Percentiles rank a stretch among this genome's conserved stretches.
phyloP scores from a whole-genome alignment of 2,797 vertebrate genomes.

The Pseudochaenichthys georgianus region DNA sequence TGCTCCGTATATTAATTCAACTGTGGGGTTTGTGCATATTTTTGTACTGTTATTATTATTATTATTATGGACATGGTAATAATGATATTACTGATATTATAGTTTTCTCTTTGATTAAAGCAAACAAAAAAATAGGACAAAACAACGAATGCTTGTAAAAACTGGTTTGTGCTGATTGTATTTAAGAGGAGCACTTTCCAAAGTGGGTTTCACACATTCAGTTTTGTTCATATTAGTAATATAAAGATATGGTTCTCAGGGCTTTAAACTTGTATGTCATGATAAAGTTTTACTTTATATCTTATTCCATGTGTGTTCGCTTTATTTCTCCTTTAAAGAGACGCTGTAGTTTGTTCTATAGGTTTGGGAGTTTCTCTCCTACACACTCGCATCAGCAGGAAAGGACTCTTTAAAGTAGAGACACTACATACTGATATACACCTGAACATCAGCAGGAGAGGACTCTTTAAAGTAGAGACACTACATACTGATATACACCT shows the following conservation, averaged over 20 bases:
- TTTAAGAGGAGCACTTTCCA: conserved; percentile 88
- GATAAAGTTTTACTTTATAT: conserved; percentile 89
- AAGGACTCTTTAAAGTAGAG: too few species aligned
- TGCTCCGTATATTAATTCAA: conserved; percentile 85
- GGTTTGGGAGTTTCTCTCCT: too few species aligned
- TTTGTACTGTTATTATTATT: conserved; percentile 83
- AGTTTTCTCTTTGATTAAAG: conserved; percentile 84
- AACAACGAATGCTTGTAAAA: conserved; percentile 85
- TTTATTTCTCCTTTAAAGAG: conserved; percentile 2
- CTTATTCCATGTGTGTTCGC: conserved; percentile 64
- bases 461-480: too few species aligned
- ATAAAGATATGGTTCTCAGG: conserved; percentile 89
- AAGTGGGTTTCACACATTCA: conserved; percentile 86
- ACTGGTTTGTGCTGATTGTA: conserved; percentile 89
- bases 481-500: too few species aligned
- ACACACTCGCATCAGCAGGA: too few species aligned
- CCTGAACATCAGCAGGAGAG: too few species aligned
- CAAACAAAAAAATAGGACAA: conserved; percentile 80
- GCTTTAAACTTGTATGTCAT: conserved; percentile 88
- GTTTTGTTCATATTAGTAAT: conserved; percentile 88
- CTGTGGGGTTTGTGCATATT: conserved; percentile 88
- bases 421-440: too few species aligned
- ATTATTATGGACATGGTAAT: conserved; percentile 83
- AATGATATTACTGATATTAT: conserved; percentile 85
- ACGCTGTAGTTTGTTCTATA: too few species aligned